phyloP scores from a whole-genome alignment of 2,888 invertebrate species.

The Arge pagana region DNA sequence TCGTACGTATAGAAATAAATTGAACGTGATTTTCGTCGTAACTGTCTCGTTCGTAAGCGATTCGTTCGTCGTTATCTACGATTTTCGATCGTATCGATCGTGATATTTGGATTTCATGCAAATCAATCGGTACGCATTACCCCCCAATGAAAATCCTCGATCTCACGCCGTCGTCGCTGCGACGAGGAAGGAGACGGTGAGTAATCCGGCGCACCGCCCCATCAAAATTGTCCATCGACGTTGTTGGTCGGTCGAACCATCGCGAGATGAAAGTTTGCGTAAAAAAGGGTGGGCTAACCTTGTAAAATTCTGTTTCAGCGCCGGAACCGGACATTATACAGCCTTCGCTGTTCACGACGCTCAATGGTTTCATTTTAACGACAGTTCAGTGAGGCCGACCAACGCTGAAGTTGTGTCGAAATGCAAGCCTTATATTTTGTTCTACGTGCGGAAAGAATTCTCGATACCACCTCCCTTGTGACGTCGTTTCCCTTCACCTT shows the following conservation, averaged over 20 bases:
- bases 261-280: too few relatives aligned
- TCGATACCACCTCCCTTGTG: slow-evolving; percentile 55
- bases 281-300: too few relatives aligned
- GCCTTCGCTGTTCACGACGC: slow-evolving; percentile 80
- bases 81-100: too few relatives aligned
- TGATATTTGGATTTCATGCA: too few relatives aligned
- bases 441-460: slow-evolving; percentile 76
- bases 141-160: too few relatives aligned
- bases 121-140: too few relatives aligned
- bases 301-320: slow-evolving; percentile 63
- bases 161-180: too few relatives aligned
- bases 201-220: too few relatives aligned
- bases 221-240: too few relatives aligned
- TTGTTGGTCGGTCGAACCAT: too few relatives aligned
- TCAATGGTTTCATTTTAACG: slow-evolving; percentile 87
- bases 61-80: too few relatives aligned
- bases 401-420: slow-evolving; percentile 70
- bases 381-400: slow-evolving; percentile 76
- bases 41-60: background rate
- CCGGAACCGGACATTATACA: slow-evolving; percentile 84
- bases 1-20: background rate
- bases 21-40: background rate
- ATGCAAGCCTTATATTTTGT: slow-evolving; percentile 84
- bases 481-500: slow-evolving; percentile 36
- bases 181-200: too few relatives aligned